phyloP scores from a whole-genome alignment of 2,888 invertebrate genomes.

The Chaetoderma sp. region DNA sequence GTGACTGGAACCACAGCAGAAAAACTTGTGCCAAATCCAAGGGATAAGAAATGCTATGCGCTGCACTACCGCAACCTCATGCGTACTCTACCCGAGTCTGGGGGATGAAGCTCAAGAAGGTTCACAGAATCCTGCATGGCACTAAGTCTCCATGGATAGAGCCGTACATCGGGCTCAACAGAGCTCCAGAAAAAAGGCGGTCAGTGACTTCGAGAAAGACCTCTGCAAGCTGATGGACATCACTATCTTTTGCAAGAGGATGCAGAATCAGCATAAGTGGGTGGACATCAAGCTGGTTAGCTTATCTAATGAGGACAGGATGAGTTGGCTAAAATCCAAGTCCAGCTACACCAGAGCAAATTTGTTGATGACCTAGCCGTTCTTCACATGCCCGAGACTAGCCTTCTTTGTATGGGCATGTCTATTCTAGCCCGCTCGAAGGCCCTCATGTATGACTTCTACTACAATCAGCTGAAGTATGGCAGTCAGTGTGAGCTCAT shows the following conservation, averaged over 20 bases:
- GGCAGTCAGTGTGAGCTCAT: not conserved
- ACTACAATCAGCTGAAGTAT: conserved; percentile 59
- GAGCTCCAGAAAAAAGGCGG: conserved; percentile 46
- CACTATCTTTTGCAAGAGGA: conserved; percentile 66
- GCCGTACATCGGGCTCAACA: conserved; percentile 57
- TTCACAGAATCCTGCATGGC: conserved; percentile 58
- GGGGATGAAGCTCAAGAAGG: conserved; percentile 46
- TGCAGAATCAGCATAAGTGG: conserved; percentile 68
- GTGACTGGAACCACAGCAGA: no score
- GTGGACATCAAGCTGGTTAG: conserved; percentile 52
- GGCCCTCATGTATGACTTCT: conserved; percentile 65
- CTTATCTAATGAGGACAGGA: conserved; percentile 16
- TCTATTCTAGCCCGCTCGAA: conserved; percentile 68
- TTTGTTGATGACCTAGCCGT: conserved; percentile 63
- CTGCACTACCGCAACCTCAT: conserved; percentile 63
- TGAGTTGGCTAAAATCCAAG: conserved; percentile 34
- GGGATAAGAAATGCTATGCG: conserved; percentile 48
- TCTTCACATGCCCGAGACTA: conserved; percentile 62
- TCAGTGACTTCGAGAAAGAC: no score
- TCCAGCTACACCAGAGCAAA: conserved; percentile 40
- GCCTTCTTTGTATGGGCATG: conserved; percentile 68
- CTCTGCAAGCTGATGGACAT: conserved; percentile 57
- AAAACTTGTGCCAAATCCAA: conserved; percentile 43
- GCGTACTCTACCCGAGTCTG: conserved; percentile 44
- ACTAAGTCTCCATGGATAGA: conserved; percentile 58